Evolutionary conservation across 2,888 invertebrate species (phyloP), one percentile per base, ranked within the genome.

Genomic region (Archips xylosteana): DNA sequence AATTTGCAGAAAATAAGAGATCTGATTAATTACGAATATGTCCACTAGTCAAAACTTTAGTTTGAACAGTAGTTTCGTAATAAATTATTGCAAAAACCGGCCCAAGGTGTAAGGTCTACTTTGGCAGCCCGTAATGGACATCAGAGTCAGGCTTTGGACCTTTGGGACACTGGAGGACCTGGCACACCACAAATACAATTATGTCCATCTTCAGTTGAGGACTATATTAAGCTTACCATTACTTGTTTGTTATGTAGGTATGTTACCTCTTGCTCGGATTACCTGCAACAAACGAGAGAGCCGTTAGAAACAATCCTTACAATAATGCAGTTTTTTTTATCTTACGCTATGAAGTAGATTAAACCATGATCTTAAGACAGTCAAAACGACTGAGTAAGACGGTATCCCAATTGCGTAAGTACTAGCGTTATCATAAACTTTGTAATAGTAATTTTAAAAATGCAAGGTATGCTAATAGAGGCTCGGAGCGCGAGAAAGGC

Each of bases 261-360:
- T 34, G 15, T 9, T 12, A 70, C 32, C 42, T 49, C 32, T 47
- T 36, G 12, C 45, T 34, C 2, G 10, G 34, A 39, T 63, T 73
- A 73, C 73, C 73, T 73, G 73, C 0, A 73, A 73, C 73, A 73
- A 73, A 2, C 15, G 23, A 69, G 49, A 73, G 2, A 39, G 9
- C 15, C 6, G 51, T 73, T 3, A 73, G 57, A 49, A 45, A 51
- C 60, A 42, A 42, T 23, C n/a, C 42, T 42, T 54, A 54, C 9
- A 54, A 54, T 39, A 1, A 39, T 23, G 23, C 23, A 23, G 23
- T 23, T 23, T 23, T 39, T 39, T 6, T 39, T 39, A 39, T 3
- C 39, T 39, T 39, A 39, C 6, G 6, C 39, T 39, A 39, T 39
- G 39, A 6, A 39, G 39, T 39, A 39, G 39, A 39, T 6, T 6